These are phyloP conservation scores for Myotis planiceps DNA, from an alignment of 2,797 vertebrate species.

Conservation along the genomic window DNA sequence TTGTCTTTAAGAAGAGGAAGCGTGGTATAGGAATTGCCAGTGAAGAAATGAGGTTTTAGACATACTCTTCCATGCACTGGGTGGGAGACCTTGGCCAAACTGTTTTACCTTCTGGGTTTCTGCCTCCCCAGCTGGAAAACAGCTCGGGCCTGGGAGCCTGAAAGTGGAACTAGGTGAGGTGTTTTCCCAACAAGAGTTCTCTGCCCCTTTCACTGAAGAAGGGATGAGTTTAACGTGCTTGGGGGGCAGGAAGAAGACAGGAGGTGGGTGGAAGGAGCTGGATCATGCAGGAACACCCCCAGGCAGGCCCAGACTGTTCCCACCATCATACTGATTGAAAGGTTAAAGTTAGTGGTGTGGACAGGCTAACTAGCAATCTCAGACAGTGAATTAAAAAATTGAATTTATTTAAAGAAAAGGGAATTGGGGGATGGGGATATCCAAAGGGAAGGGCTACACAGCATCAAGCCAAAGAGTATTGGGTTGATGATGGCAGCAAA, in stretches of 20 bases:
- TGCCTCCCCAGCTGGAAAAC: neutral
- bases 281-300: accelerated
- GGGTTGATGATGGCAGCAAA: no score
- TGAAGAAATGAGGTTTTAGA: neutral
- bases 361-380: no score
- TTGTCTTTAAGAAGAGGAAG: neutral
- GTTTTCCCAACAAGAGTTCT: neutral
- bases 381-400: no score
- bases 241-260: neutral
- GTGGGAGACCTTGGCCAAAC: neutral
- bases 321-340: accelerated
- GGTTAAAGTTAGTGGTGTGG: no score
- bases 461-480: no score
- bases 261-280: neutral
- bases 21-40: neutral
- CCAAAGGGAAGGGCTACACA: no score
- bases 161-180: neutral
- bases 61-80: neutral
- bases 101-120: neutral
- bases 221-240: neutral
- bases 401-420: no score
- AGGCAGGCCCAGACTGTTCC: neutral
- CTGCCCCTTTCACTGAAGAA: neutral
- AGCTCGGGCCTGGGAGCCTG: neutral
- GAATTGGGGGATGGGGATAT: no score